Base-by-base conservation (phyloP, 2,888 invertebrate genomes). In the Linhomoeus sp. region DNA sequence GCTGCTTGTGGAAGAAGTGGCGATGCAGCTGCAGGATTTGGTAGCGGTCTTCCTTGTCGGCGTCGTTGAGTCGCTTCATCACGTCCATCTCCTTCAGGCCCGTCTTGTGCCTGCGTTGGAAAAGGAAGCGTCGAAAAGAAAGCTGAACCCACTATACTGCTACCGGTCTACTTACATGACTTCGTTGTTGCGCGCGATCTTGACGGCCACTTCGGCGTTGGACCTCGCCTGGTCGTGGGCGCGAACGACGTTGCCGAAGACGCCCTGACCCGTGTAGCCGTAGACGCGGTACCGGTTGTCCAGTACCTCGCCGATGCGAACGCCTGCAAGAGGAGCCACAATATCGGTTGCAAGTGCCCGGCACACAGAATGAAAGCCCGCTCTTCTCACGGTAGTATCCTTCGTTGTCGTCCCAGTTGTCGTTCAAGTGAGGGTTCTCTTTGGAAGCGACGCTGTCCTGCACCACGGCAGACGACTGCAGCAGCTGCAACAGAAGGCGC, bases 361-460 rank as follows among this genome's bases (percentile, higher is more conserved):
- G n/a, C n/a, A n/a, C n/a, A n/a, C n/a, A n/a, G n/a, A n/a, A n/a
- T n/a, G n/a, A n/a, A n/a, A n/a, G n/a, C n/a, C n/a, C n/a, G n/a
- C 25, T 25, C 29, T 36, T 66, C 69, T 63, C 60, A 72, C 82
- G 76, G 68, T 99, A 99, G 66, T 99, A 99, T 37, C 97, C 97
- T 69, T 99, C 97, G 0, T 90, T 85, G 69, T 99, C 97, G 63
- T 99, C 97, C 94, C 94, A 99, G 66, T 97, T 97, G 66, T 99
- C 97, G 0, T 84, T 88, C 39, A 97, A 46, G 14, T 57, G 51
- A 2, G 54, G 73, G 43, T 83, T 82, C 0, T 75, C 71, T 39
- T 75, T 74, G 49, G 80, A 79, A 46, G 79, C 20, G 20, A 41
- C 36, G 7, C 39, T 12, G 53, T 43, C 45, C 36, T 51, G 39